These are phyloP conservation scores for Antheraea assamensis DNA, from an alignment of 2,888 invertebrate species.

Conservation along the genomic window DNA sequence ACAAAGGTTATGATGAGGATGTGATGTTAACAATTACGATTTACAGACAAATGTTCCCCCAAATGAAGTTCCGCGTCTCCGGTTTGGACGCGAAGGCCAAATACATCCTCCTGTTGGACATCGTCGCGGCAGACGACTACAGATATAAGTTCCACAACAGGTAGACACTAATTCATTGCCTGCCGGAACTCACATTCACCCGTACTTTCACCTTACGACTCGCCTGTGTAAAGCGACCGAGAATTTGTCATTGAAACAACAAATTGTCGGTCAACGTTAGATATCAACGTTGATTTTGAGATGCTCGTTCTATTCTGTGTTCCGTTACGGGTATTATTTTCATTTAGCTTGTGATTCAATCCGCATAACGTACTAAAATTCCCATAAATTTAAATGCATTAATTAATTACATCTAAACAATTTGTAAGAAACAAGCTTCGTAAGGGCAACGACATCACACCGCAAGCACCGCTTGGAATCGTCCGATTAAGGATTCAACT, in stretches of 20 bases:
- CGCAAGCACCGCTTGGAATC: constrained; percentile 62
- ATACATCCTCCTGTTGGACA: constrained; percentile 99
- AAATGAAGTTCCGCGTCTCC: constrained; percentile 99
- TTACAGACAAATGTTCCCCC: constrained; percentile 99
- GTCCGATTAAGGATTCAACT: constrained; percentile 77
- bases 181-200: constrained; percentile 48
- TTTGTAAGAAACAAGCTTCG: constrained; percentile 75
- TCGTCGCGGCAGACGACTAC: constrained; percentile 99
- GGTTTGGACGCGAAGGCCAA: constrained; percentile 99
- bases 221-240: constrained; percentile 48
- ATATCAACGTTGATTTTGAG: constrained; percentile 71
- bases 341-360: constrained; percentile 78
- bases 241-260: constrained; percentile 49
- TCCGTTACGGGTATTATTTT: constrained; percentile 68
- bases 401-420: constrained; percentile 74
- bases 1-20: background rate
- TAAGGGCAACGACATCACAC: constrained; percentile 76
- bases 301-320: constrained; percentile 57
- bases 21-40: constrained; percentile 43
- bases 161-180: constrained; percentile 73
- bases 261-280: constrained; percentile 52
- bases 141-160: constrained; percentile 99
- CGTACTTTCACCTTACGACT: constrained; percentile 42
- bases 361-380: constrained; percentile 76
- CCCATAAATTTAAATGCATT: constrained; percentile 67